These are phyloP conservation scores for Callinectes sapidus DNA, from an alignment of 2,888 invertebrate species.

Conservation along the genomic window DNA sequence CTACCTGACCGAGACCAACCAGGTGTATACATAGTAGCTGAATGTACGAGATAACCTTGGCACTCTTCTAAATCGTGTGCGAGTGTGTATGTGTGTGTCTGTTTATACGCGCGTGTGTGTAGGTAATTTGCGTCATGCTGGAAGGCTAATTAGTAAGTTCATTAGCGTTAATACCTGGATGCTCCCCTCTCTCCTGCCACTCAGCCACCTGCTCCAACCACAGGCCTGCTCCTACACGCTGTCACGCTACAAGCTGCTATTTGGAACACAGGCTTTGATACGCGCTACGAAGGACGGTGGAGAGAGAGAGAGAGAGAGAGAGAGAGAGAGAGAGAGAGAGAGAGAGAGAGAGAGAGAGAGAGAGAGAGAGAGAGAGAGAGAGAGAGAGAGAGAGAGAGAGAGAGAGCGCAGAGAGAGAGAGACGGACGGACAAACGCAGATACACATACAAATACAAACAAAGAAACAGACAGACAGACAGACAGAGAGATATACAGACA, in stretches of 20 bases:
- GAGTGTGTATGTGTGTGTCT: neutral
- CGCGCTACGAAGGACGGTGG: neutral
- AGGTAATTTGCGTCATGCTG: neutral
- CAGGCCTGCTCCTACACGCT: neutral
- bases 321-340: too few species aligned
- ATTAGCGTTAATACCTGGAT: neutral
- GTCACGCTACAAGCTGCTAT: neutral
- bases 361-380: neutral
- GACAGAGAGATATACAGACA: neutral
- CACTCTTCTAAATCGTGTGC: neutral
- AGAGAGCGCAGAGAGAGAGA: slow-evolving; percentile 1
- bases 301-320: neutral
- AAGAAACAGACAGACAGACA: too few species aligned
- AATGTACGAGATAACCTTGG: neutral
- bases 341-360: neutral
- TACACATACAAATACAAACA: too few species aligned
- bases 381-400: slow-evolving; percentile 1
- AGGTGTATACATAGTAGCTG: neutral
- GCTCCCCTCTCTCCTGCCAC: neutral
- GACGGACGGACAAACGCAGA: neutral
- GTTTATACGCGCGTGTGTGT: neutral
- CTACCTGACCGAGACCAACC: neutral
- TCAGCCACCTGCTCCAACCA: neutral
- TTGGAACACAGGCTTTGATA: neutral
- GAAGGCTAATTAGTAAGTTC: neutral